phyloP scores from a whole-genome alignment of 2,113 vertebrate genomes.

The Ptyas mucosa region DNA sequence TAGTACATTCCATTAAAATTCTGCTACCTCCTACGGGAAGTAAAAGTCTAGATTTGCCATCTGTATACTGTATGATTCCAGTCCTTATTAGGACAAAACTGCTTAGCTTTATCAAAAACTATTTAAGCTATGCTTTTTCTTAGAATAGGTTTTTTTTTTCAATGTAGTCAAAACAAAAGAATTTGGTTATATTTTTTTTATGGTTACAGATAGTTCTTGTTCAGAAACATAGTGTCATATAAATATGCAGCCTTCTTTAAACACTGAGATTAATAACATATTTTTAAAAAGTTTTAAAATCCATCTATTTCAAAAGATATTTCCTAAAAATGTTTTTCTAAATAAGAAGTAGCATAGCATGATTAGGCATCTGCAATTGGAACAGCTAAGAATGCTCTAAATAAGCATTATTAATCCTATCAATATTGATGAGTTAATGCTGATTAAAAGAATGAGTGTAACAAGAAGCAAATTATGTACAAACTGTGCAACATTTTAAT shows the following conservation, averaged over 20 bases:
- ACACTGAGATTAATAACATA: constrained; percentile 7
- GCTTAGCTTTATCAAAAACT: constrained; percentile 48
- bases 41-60: background rate
- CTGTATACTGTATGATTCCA: constrained; percentile 44
- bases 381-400: background rate
- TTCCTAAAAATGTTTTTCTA: background rate
- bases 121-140: constrained; percentile 64
- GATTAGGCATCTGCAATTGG: background rate
- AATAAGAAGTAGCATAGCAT: background rate
- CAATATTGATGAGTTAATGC: background rate
- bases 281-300: background rate
- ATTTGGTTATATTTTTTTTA: constrained; percentile 32
- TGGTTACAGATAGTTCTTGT: constrained; percentile 52
- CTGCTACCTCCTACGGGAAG: background rate
- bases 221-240: constrained; percentile 19
- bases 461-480: background rate
- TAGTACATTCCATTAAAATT: constrained; percentile 17
- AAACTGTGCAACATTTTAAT: background rate
- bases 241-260: constrained; percentile 15
- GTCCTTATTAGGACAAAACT: constrained; percentile 69
- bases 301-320: constrained; percentile 5
- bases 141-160: constrained; percentile 32
- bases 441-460: background rate
- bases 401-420: background rate
- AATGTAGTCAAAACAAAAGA: constrained; percentile 44